phyloP scores from a whole-genome alignment of 2,888 invertebrate species.

The Caenorhabditis wallacei region DNA sequence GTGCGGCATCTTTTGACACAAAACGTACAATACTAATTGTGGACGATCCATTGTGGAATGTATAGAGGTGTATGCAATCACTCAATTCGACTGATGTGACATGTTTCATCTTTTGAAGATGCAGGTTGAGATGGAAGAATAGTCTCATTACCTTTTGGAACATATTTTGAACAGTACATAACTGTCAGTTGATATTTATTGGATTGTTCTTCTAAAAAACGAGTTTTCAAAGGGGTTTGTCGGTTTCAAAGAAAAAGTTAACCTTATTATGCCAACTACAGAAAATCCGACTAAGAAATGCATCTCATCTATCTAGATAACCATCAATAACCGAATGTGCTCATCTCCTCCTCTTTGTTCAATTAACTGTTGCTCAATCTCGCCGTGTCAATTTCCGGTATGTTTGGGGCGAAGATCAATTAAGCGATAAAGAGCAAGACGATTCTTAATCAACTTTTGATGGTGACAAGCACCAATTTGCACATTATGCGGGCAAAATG shows the following conservation, averaged over 20 bases:
- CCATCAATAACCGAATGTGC: slow-evolving; percentile 52
- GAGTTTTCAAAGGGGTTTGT: neutral
- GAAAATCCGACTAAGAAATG: neutral
- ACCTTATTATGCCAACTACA: neutral
- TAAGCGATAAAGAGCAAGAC: slow-evolving; percentile 55
- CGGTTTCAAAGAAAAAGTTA: neutral
- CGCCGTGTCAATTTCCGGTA: slow-evolving; percentile 65
- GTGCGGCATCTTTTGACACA: slow-evolving; percentile 56
- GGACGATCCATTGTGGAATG: slow-evolving; percentile 50
- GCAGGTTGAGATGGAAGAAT: slow-evolving; percentile 11
- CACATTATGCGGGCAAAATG: no score
- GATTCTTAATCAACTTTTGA: slow-evolving; percentile 40
- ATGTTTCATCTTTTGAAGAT: slow-evolving; percentile 59
- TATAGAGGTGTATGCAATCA: slow-evolving; percentile 51
- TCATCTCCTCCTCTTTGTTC: slow-evolving; percentile 39
- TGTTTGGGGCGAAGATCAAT: slow-evolving; percentile 58
- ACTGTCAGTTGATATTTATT: slow-evolving; percentile 25
- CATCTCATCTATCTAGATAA: slow-evolving; percentile 50
- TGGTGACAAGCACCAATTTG: slow-evolving; percentile 55
- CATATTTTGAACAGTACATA: slow-evolving; percentile 32
- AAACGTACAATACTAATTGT: slow-evolving; percentile 58
- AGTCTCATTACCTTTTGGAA: slow-evolving; percentile 19
- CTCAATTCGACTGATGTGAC: slow-evolving; percentile 62
- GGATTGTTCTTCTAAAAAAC: neutral
- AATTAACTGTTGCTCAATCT: slow-evolving; percentile 63